Conservation (phyloP, 1,140 invertebrate species). For the Tribolium castaneum region DNA sequence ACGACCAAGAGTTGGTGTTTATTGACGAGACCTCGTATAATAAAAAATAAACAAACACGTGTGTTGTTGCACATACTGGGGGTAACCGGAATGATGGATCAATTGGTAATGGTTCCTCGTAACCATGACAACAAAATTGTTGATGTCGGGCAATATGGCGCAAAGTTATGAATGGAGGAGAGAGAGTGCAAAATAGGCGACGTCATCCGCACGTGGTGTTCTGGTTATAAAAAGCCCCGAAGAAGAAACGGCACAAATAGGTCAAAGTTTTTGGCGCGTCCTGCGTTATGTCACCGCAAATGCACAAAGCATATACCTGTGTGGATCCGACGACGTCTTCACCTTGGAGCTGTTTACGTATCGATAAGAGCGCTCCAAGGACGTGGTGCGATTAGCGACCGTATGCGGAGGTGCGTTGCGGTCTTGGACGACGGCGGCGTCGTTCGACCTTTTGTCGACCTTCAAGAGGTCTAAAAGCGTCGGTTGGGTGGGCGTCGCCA, state of each 20-base stretch:
- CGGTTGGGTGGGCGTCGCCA: background rate
- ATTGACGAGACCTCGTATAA: slow-evolving; percentile 1
- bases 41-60: background rate
- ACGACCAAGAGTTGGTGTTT: background rate
- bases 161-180: background rate
- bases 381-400: slow-evolving; percentile 16
- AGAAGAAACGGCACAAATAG: background rate
- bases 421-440: background rate
- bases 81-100: background rate
- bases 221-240: background rate
- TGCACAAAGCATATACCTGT: background rate
- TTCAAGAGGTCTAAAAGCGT: background rate
- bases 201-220: slow-evolving; percentile 13
- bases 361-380: slow-evolving; percentile 17
- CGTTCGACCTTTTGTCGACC: background rate
- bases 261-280: slow-evolving; percentile 5
- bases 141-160: background rate
- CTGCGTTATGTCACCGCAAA: background rate
- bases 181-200: background rate
- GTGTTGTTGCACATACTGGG: background rate
- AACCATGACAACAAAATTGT: background rate
- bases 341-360: slow-evolving; percentile 3
- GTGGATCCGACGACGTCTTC: background rate
- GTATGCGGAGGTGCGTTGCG: background rate
- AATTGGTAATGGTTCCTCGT: background rate